Evolutionary conservation across 2,113 vertebrate species (phyloP).

Genomic region (Tetrao urogallus): DNA sequence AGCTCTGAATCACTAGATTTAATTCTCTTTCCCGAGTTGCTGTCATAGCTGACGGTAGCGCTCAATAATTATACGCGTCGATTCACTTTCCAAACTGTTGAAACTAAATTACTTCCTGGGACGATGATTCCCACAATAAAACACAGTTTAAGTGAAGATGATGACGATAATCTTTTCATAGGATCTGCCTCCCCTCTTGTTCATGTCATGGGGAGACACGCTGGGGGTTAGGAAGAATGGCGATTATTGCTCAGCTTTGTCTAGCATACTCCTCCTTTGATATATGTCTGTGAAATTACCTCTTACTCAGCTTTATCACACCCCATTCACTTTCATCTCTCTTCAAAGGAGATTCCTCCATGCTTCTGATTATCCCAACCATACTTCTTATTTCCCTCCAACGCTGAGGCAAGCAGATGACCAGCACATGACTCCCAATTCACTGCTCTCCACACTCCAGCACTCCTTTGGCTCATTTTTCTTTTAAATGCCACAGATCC

Average conservation of each 20-base stretch:
- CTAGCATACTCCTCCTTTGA: not conserved
- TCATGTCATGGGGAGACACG: not conserved
- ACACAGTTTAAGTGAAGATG: not conserved
- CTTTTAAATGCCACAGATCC: not conserved
- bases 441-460: not conserved
- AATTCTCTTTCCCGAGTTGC: not conserved
- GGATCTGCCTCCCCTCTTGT: not conserved
- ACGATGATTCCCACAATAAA: not conserved
- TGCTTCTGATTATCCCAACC: constrained; percentile 51
- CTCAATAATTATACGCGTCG: not conserved
- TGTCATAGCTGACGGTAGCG: not conserved
- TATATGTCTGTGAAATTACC: constrained; percentile 1
- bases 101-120: not conserved
- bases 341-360: constrained; percentile 54
- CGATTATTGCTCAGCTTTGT: constrained; percentile 28
- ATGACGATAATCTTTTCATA: not conserved
- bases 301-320: constrained; percentile 48
- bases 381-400: constrained; percentile 24
- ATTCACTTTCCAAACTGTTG: not conserved
- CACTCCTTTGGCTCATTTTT: not conserved
- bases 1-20: constrained; percentile 52
- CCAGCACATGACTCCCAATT: constrained; percentile 11
- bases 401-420: constrained; percentile 16
- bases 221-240: not conserved
- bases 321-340: constrained; percentile 1